Percentiles rank a stretch among this genome's conserved stretches.
Evolutionary conservation across 2,113 vertebrate genomes (phyloP).

Genomic region (Speoplatyrhinus poulsoni): DNA sequence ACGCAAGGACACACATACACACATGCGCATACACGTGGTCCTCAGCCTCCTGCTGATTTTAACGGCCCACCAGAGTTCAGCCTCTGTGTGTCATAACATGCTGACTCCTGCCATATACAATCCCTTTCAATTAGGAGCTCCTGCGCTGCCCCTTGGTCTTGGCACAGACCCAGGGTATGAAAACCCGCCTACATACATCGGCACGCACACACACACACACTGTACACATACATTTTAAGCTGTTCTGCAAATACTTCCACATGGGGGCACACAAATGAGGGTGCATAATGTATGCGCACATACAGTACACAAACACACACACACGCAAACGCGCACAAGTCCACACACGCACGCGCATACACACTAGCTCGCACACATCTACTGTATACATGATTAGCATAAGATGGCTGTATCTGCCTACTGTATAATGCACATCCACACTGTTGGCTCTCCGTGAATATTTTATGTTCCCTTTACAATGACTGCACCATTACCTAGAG

Average conservation of each 20-base stretch:
- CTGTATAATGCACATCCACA: slow-evolving; percentile 64
- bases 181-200: slow-evolving; percentile 29
- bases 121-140: slow-evolving; percentile 79
- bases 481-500: slow-evolving; percentile 70
- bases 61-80: slow-evolving; percentile 69
- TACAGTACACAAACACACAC: slow-evolving; percentile 30
- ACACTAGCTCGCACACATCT: not conserved
- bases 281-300: not conserved
- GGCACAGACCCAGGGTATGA: slow-evolving; percentile 54
- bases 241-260: slow-evolving; percentile 31
- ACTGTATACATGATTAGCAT: slow-evolving; percentile 31
- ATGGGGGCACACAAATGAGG: slow-evolving; percentile 41
- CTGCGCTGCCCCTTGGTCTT: slow-evolving; percentile 60
- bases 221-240: slow-evolving; percentile 10
- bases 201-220: not conserved
- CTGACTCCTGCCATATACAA: slow-evolving; percentile 73
- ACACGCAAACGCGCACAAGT: slow-evolving; percentile 8
- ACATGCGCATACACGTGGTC: slow-evolving; percentile 54
- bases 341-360: slow-evolving; percentile 10
- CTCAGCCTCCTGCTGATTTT: slow-evolving; percentile 70
- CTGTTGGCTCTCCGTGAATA: slow-evolving; percentile 71
- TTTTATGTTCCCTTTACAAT: slow-evolving; percentile 76
- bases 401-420: slow-evolving; percentile 60
- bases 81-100: slow-evolving; percentile 63
- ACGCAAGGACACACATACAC: slow-evolving; percentile 7